Evolutionary conservation across 2,797 vertebrate genomes (phyloP), one percentile per base, ranked within the genome.

Genomic region (Acrossocheilus fasciatus): DNA sequence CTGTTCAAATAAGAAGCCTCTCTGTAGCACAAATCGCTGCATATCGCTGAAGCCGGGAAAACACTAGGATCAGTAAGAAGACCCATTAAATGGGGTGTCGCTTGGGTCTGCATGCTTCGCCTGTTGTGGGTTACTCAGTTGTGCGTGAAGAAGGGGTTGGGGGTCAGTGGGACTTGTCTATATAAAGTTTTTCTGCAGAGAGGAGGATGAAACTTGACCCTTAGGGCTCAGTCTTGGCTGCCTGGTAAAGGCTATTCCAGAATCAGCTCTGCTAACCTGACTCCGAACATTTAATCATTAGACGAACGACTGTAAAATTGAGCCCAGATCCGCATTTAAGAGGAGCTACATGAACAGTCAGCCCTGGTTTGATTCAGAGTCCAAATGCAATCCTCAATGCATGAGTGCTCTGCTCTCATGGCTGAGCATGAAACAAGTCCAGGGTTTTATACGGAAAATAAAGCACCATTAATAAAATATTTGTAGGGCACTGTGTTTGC

Each of bases 141-240:
- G 68, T 73, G 52, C 30, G 23, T 74, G 41, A 81, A 86, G 20
- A 86, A 36, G 41, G 6, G 50, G 50, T 72, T 50, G 4, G 34
- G 34, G 66, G 30, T 86, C 78, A 64, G 57, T 64, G 18, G 20
- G 57, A 52, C 45, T 64, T 78, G 30, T 72, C 3, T 30, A 43
- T 62, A 30, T 34, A 36, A 75, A n/a, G 41, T 84, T 73, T 84
- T 84, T 74, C 70, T 76, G 20, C 68, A 39, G 77, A 50, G 69
- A 18, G 43, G 39, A 64, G 72, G 64, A 79, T 30, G 52, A 74
- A 66, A 69, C 54, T 62, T 80, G 52, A 45, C 77, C 84, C 77
- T n/a, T 20, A 41, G 75, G 47, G 74, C 59, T 54, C 47, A n/a
- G 74, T 41, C 36, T 70, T 34, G 36, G 26, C 64, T 69, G 62